Evolutionary conservation across 2,888 invertebrate genomes (phyloP).

Genomic region (Hybos culiciformis): DNA sequence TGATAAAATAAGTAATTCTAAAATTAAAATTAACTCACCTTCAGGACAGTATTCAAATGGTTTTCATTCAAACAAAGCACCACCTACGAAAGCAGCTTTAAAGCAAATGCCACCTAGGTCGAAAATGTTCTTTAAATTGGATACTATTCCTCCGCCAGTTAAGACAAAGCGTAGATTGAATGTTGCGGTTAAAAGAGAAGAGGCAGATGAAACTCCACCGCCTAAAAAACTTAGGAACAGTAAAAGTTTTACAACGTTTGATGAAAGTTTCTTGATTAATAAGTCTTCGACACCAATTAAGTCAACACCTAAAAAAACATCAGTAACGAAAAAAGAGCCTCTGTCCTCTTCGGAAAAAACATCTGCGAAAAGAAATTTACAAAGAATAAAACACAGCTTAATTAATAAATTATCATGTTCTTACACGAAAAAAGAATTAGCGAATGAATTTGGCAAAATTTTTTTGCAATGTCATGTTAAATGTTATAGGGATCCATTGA

Average conservation of each 20-base stretch:
- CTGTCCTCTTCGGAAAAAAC: neutral
- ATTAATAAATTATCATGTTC: neutral
- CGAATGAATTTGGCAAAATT: conserved; percentile 12
- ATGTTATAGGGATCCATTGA: neutral
- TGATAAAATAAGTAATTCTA: too few relatives aligned
- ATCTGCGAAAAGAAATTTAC: neutral
- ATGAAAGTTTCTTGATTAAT: neutral
- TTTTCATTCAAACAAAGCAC: too few relatives aligned
- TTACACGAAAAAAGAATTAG: neutral
- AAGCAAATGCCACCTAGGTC: neutral
- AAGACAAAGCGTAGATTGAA: neutral
- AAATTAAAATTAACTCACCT: too few relatives aligned
- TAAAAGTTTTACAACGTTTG: neutral
- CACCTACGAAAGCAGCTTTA: too few relatives aligned
- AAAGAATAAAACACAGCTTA: neutral
- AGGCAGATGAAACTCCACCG: too few relatives aligned
- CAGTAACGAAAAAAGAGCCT: neutral
- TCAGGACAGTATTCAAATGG: too few relatives aligned
- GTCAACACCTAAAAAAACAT: neutral
- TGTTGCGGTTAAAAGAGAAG: too few relatives aligned
- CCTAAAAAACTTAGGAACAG: neutral
- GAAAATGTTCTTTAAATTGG: neutral
- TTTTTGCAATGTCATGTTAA: conserved; percentile 16
- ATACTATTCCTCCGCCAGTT: neutral
- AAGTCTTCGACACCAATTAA: neutral